Evolutionary conservation across 2,888 invertebrate genomes (phyloP), one percentile per base, ranked within the genome.

Genomic region (Synanthedon formicaeformis): DNA sequence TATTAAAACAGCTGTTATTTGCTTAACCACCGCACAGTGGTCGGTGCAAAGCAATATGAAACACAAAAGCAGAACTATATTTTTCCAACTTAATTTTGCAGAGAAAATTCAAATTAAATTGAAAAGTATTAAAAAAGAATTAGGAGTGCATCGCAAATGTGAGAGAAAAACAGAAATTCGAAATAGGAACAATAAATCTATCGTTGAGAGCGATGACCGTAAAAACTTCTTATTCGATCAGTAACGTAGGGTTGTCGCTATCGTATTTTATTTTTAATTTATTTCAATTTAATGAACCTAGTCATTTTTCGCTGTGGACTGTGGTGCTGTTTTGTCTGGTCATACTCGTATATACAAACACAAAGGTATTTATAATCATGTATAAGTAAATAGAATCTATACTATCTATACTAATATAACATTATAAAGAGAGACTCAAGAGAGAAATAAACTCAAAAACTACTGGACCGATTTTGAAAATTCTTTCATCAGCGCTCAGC

Each of bases 191-290:
- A 60, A 67, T 67, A 68, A 69, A 71, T 72, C 71, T 65, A 61
- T 60, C 60, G 62, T 60, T 57, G 61, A 56, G 57, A 59, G 52
- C 56, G 45, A 58, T 57, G 62, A 58, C 62, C 60, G 62, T 64
- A 71, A 75, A 76, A 75, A 74, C 64, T 65, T 73, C 75, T 69
- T 72, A 73, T 68, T 70, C 68, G 53, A 52, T 57, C 51, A 13
- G 13, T 41, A n/a, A 13, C 34, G 18, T 65, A 77, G 75, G 75
- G 77, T 53, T 75, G 71, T 4, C 58, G 51, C 50, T 23, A 40
- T 4, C 1, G 3, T n/a, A n/a, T n/a, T 23, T 23, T 23, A 4
- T 23, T 23, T 23, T 23, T 1, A 8, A 41, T 41, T 41, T 41
- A 41, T 10, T 41, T 11, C 1, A 41, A 10, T 41, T 41, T 41